A percentile compares a stretch with the other conserved stretches of the same genome.
These are phyloP conservation scores for Phorcus lineatus DNA, from an alignment of 2,888 invertebrate genomes.

Conservation along the genomic window DNA sequence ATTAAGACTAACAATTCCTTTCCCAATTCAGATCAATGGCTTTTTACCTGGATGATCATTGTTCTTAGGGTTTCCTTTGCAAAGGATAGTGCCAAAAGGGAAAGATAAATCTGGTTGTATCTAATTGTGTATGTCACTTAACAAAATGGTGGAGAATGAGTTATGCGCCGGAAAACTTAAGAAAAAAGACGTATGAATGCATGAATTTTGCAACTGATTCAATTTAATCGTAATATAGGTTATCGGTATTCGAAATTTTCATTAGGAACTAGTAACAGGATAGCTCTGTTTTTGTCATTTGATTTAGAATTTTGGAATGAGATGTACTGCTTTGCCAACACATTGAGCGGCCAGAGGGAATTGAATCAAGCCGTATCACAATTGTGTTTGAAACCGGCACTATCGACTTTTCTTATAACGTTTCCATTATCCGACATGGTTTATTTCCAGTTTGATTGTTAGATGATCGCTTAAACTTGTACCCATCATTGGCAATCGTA, in stretches of 20 bases:
- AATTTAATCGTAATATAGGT: conserved; percentile 23
- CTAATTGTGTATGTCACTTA: conserved; percentile 19
- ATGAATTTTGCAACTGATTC: conserved; percentile 3
- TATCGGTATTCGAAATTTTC: conserved; percentile 20
- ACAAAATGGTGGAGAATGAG: conserved; percentile 8
- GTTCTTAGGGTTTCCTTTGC: conserved; percentile 1
- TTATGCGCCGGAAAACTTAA: not conserved
- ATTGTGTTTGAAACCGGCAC: conserved; percentile 8
- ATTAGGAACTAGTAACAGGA: conserved; percentile 1
- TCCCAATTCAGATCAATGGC: not conserved
- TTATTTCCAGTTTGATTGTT: conserved; percentile 13
- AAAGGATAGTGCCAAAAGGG: conserved; percentile 19
- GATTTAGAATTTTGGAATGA: not conserved
- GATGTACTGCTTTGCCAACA: not conserved
- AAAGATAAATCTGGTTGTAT: conserved; percentile 11
- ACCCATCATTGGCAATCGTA: conserved; percentile 2
- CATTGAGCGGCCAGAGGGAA: not conserved
- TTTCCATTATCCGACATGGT: not conserved
- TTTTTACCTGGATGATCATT: conserved; percentile 2
- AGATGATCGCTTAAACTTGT: conserved; percentile 1
- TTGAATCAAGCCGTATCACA: not conserved
- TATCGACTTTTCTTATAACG: conserved; percentile 12
- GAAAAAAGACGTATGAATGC: conserved; percentile 1
- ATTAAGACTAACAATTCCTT: not conserved
- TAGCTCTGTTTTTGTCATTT: conserved; percentile 8